Percentiles rank a stretch among this genome's conserved stretches.
Conservation (phyloP, 2,888 invertebrate species). For the Matsumyia berberina region DNA sequence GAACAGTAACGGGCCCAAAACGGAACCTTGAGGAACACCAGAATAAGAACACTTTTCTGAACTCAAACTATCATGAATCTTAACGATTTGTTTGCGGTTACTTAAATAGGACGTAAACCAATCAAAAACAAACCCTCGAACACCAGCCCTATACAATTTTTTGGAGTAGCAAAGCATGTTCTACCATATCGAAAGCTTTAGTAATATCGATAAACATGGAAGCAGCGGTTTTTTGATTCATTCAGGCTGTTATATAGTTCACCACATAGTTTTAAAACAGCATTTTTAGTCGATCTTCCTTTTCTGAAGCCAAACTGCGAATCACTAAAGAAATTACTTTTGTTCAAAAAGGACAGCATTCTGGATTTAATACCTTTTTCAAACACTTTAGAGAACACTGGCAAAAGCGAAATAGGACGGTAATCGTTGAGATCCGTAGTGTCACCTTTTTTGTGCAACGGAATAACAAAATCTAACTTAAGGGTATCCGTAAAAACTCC, state of each 20-base stretch:
- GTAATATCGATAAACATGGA: slow-evolving; percentile 32
- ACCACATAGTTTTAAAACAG: slow-evolving; percentile 20
- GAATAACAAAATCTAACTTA: slow-evolving; percentile 15
- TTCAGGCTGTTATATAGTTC: slow-evolving; percentile 9
- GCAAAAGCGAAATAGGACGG: slow-evolving; percentile 30
- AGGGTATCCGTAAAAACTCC: slow-evolving; percentile 33
- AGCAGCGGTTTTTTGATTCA: slow-evolving; percentile 6
- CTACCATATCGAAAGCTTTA: slow-evolving; percentile 34
- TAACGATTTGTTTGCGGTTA: slow-evolving; percentile 30
- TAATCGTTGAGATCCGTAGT: slow-evolving; percentile 14
- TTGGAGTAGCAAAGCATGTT: no score
- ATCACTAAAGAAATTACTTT: slow-evolving; percentile 14
- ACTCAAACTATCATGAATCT: slow-evolving; percentile 4
- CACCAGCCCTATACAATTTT: background rate
- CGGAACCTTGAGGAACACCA: slow-evolving; percentile 32
- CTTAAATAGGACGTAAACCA: slow-evolving; percentile 30
- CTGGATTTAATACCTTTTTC: slow-evolving; percentile 25
- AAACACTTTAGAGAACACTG: slow-evolving; percentile 30
- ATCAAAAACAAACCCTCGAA: slow-evolving; percentile 13
- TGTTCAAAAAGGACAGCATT: slow-evolving; percentile 22
- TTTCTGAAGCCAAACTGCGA: slow-evolving; percentile 35
- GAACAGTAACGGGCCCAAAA: slow-evolving; percentile 20
- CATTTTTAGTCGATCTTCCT: slow-evolving; percentile 28
- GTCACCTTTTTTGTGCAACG: slow-evolving; percentile 30
- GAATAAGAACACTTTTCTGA: slow-evolving; percentile 1